Base-by-base conservation (phyloP, 2,113 vertebrate genomes). In the Petrocephalus zakoni region DNA sequence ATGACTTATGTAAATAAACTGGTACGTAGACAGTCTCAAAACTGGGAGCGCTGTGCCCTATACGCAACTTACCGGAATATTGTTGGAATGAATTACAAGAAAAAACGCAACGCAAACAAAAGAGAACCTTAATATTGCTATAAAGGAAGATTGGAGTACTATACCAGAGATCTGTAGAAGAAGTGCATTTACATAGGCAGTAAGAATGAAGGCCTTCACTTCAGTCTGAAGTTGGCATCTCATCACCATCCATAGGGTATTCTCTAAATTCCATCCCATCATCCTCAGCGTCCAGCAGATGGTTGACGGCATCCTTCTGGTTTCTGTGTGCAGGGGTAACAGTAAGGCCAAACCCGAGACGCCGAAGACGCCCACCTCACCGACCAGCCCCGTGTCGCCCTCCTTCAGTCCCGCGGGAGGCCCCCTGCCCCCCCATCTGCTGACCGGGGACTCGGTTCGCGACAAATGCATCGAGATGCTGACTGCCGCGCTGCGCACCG, bases 401-500 rank as follows among this genome's bases (percentile, higher is more conserved):
- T 92, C 94, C n/a, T 97, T 97, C 61, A 92, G 93, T 93, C 47
- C 94, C 92, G 2, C 95, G 82, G 93, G 93, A 37, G 94, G 93
- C n/a, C 91, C 94, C 0, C 90, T 96, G 75, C 90, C 96, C 0
- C 93, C 97, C 64, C 96, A 95, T 90, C 96, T 98, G 4, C 92
- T 96, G 53, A 99, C 98, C 0, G 97, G 98, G 64, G 96, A 97
- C 90, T 96, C 97, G 0, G 91, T 99, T 90, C 93, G 98, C 90
- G 98, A 99, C 94, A 99, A 99, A 90, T 99, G 98, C 93, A 95
- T 99, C 0, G 98, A 97, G 95, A 97, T 99, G 98, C 92, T 99
- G 90, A 91, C 96, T 0, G 97, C 96, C 0, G 97, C 97, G 0
- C 95, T 99, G 90, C 96, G 95, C 89, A 95, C 96, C 37, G 97